Conservation (phyloP, 2,888 invertebrate species). For the Ophion ellenae region DNA sequence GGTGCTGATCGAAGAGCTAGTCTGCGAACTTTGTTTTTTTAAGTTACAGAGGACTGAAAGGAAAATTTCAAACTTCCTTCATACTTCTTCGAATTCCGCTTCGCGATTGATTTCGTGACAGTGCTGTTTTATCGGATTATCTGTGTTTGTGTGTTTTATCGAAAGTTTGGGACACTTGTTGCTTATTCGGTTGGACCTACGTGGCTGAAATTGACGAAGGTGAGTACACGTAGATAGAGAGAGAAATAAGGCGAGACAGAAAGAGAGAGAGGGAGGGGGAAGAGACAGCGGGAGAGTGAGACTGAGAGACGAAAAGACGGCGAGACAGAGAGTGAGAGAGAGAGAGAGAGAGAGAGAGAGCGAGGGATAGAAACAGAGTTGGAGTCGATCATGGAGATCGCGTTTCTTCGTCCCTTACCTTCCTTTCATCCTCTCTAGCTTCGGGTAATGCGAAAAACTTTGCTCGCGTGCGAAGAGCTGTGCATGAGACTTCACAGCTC, state of each 20-base stretch:
- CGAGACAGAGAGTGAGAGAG: slow-evolving; percentile 22
- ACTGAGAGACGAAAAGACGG: neutral
- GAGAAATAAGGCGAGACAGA: neutral
- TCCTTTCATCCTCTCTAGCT: slow-evolving; percentile 51
- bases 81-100: slow-evolving; percentile 2
- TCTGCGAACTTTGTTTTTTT: neutral
- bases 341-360: neutral
- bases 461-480: slow-evolving; percentile 31
- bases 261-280: neutral
- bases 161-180: slow-evolving; percentile 38
- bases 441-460: slow-evolving; percentile 29
- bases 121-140: slow-evolving; percentile 29
- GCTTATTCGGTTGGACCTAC: slow-evolving; percentile 43
- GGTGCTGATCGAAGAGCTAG: slow-evolving; percentile 10
- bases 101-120: slow-evolving; percentile 26
- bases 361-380: too few species aligned
- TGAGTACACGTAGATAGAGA: slow-evolving; percentile 26
- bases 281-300: neutral
- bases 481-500: slow-evolving; percentile 37
- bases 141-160: slow-evolving; percentile 37
- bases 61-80: neutral
- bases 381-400: slow-evolving; percentile 42
- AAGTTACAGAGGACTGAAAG: neutral
- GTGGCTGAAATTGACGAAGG: slow-evolving; percentile 63
- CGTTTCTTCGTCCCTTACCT: slow-evolving; percentile 43